Base-by-base conservation (phyloP, 2,797 vertebrate genomes). In the Brachyrhaphis roseni region DNA sequence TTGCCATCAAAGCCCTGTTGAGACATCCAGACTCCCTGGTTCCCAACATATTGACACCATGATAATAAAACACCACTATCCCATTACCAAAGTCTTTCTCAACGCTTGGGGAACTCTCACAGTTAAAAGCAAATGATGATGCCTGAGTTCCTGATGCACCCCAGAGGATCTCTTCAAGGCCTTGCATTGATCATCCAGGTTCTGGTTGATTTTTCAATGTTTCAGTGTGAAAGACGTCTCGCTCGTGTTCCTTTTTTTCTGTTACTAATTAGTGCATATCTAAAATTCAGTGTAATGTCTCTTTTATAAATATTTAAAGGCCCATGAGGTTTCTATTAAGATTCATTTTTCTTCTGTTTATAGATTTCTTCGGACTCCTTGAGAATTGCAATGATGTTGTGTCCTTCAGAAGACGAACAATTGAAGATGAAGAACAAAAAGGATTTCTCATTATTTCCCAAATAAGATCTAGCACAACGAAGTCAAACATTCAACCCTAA, bases 401-500 rank as follows among this genome's bases (percentile, higher is more conserved):
- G 57, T 49, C 26, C 53, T 36, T 26, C 20, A 36, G 15, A 53
- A 70, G 78, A 36, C 45, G 41, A 80, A 70, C 55, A 55, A 20
- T 23, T 51, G 31, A 49, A 62, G 66, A 28, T n/a, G 23, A 43
- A 23, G 64, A 26, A 13, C 11, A 66, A 41, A 34, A 18, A 55
- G 53, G 64, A 43, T 70, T 70, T 70, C 23, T 70, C 39, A 43
- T 68, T 41, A 41, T 66, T 66, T 66, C 11, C 8, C 8, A 41
- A 66, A 66, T 26, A 41, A 7, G 66, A 11, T 70, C 20, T 36
- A 10, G 59, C 34, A 53, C 55, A 46, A 46, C 28, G 39, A 47
- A 62, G 55, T 73, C 72, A 49, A 53, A 71, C 1, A 31, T 18
- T 39, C 39, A 81, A 73, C 68, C 57, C 68, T 72, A 49, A 73